phyloP scores from a whole-genome alignment of 2,113 vertebrate species.

The Irena cyanogastra region DNA sequence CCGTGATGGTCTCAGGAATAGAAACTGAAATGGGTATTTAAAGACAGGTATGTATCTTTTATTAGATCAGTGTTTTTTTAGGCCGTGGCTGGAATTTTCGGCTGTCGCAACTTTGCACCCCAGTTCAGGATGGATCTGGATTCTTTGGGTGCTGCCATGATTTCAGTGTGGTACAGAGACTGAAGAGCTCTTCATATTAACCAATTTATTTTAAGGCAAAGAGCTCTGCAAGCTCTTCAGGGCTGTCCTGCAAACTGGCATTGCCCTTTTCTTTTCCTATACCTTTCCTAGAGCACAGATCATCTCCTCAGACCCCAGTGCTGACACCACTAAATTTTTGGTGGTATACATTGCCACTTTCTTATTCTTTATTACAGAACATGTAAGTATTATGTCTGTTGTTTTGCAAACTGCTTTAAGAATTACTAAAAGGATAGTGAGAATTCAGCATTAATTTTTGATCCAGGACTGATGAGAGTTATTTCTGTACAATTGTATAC shows the following conservation, averaged over 20 bases:
- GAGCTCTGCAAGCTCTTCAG: neutral
- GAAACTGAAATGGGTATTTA: neutral
- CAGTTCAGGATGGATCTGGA: neutral
- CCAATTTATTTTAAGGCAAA: neutral
- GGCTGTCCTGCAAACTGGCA: neutral
- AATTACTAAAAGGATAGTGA: neutral
- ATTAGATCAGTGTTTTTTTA: neutral
- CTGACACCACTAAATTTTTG: neutral
- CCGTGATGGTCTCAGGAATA: neutral
- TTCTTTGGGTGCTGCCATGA: neutral
- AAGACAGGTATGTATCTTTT: neutral
- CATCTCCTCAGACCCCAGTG: neutral
- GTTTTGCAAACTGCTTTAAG: neutral
- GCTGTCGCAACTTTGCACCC: neutral
- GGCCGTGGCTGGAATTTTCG: neutral
- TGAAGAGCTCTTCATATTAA: neutral
- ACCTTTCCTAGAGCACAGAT: neutral
- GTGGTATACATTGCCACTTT: neutral
- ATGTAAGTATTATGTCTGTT: neutral
- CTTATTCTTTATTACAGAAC: neutral
- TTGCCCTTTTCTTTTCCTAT: neutral
- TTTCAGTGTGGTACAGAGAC: neutral
- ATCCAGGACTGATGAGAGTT: neutral
- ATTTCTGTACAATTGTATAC: neutral
- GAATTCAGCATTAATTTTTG: neutral